Percentiles rank a stretch among this genome's conserved stretches.
Evolutionary conservation across 2,888 invertebrate species (phyloP).

Genomic region (Orchesellides sinensis): DNA sequence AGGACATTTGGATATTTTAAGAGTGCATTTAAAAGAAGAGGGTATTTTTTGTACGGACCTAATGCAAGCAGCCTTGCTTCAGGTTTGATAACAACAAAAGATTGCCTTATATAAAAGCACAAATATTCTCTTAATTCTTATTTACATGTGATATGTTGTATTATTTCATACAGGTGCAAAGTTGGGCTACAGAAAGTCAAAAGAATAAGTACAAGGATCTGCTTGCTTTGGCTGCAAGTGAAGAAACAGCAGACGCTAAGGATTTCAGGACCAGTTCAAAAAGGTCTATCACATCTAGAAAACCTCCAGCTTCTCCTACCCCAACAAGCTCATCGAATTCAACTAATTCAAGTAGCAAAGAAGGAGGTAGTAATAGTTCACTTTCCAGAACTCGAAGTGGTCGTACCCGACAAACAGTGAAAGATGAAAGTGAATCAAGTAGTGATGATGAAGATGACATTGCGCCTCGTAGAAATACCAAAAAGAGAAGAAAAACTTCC

Average conservation of each 20-base stretch:
- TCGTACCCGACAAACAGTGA: slow-evolving; percentile 75
- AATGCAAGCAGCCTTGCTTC: slow-evolving; percentile 93
- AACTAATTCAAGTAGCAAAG: slow-evolving; percentile 37
- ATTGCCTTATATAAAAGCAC: too few species aligned
- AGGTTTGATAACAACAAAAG: too few species aligned
- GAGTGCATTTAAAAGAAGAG: slow-evolving; percentile 82
- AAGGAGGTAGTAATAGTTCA: slow-evolving; percentile 33
- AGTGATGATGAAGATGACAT: slow-evolving; percentile 90
- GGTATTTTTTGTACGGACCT: slow-evolving; percentile 90
- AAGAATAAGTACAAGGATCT: slow-evolving; percentile 94
- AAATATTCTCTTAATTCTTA: too few species aligned
- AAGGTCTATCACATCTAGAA: slow-evolving; percentile 48
- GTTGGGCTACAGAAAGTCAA: slow-evolving; percentile 85
- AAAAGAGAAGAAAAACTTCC: slow-evolving; percentile 89
- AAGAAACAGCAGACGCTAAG: slow-evolving; percentile 79
- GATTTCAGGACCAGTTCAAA: slow-evolving; percentile 76
- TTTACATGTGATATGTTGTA: too few species aligned
- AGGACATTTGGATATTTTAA: slow-evolving; percentile 93
- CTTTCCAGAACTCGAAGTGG: slow-evolving; percentile 71
- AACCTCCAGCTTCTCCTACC: slow-evolving; percentile 57
- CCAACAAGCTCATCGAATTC: slow-evolving; percentile 31
- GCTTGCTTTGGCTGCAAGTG: slow-evolving; percentile 93
- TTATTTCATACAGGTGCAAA: slow-evolving; percentile 67
- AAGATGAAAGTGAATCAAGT: slow-evolving; percentile 74
- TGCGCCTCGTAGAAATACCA: slow-evolving; percentile 89